Evolutionary conservation across 2,113 vertebrate species (phyloP).

Genomic region (Columbina picui): DNA sequence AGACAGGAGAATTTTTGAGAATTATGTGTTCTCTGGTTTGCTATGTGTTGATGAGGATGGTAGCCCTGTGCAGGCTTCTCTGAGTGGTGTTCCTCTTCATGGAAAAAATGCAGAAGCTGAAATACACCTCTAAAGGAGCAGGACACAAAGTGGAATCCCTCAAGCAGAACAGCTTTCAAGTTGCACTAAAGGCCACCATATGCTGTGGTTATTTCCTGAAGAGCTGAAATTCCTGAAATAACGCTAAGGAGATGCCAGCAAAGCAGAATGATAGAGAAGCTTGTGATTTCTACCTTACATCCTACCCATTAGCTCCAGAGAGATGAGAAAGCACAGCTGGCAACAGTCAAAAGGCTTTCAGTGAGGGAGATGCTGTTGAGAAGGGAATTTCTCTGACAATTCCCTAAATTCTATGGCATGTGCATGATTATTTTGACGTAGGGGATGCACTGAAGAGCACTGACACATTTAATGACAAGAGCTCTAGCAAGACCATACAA

Average conservation of each 20-base stretch:
- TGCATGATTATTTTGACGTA: background rate
- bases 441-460: background rate
- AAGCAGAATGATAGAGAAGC: background rate
- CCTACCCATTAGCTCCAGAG: background rate
- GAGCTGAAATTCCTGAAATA: background rate
- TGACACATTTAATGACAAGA: background rate
- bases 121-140: background rate
- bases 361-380: background rate
- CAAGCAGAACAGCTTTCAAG: background rate
- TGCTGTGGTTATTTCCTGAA: background rate
- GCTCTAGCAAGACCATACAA: background rate
- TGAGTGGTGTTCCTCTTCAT: background rate
- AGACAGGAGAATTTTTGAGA: background rate
- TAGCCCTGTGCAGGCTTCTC: background rate
- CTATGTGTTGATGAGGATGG: background rate
- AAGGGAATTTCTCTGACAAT: background rate
- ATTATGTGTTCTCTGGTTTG: background rate
- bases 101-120: background rate
- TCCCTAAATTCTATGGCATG: background rate
- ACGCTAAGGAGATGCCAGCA: background rate
- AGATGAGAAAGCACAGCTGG: background rate
- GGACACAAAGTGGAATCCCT: background rate
- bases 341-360: background rate
- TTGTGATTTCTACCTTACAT: background rate
- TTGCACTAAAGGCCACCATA: background rate